These are phyloP conservation scores for Threskiornis aethiopicus DNA, from an alignment of 2,797 vertebrate species.

Conservation along the genomic window DNA sequence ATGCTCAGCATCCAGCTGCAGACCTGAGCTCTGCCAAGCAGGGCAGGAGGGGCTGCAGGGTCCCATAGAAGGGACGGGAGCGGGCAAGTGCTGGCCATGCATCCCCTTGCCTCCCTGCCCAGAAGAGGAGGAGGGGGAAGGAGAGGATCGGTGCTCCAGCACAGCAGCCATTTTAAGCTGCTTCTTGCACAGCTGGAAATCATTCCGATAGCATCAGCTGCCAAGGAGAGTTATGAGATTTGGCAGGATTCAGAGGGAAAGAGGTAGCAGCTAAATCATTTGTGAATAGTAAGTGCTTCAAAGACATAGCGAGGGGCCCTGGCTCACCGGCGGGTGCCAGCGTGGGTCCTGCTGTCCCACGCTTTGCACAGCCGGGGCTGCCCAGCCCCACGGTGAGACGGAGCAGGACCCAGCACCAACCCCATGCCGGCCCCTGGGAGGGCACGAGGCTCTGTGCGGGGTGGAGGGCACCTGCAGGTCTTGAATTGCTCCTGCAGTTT, in stretches of 20 bases:
- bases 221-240: not conserved
- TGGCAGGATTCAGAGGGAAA: not conserved
- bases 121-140: not conserved
- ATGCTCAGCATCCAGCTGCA: not conserved
- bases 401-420: not conserved
- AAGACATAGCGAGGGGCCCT: not conserved
- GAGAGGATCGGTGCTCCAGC: not conserved
- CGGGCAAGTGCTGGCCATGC: rapidly evolving
- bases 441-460: rapidly evolving
- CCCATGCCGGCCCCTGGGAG: not conserved
- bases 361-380: not conserved
- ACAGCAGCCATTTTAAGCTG: not conserved
- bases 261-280: constrained; percentile 2
- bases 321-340: not conserved
- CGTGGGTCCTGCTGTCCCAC: rapidly evolving
- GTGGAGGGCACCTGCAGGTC: not conserved
- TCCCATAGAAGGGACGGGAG: not conserved
- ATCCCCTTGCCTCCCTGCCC: not conserved
- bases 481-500: not conserved
- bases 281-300: not conserved
- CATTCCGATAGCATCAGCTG: not conserved
- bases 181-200: constrained; percentile 53
- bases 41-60: not conserved
- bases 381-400: rapidly evolving
- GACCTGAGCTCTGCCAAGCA: not conserved